These are phyloP conservation scores for Camelus bactrianus DNA, from an alignment of 2,113 vertebrate species.

Conservation along the genomic window DNA sequence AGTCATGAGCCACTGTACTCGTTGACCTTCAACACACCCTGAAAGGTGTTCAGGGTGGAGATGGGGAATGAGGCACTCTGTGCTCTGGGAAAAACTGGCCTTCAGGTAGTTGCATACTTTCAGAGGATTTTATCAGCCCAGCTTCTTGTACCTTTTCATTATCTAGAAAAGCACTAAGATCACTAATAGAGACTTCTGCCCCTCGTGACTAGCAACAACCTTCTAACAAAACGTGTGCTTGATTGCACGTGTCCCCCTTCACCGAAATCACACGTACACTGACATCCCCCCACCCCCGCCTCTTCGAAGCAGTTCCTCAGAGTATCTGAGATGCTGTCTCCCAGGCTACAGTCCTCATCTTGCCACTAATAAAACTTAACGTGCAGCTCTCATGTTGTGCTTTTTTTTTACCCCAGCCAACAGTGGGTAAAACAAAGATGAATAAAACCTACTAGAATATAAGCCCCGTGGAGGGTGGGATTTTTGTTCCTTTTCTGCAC, in stretches of 20 bases:
- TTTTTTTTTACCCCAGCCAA: neutral
- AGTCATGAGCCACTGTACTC: neutral
- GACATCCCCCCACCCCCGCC: neutral
- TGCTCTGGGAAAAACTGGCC: neutral
- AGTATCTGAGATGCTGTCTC: neutral
- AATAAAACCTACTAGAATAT: neutral
- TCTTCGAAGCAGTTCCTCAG: neutral
- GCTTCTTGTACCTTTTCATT: neutral
- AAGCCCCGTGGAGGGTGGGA: neutral
- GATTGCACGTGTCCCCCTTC: accelerated
- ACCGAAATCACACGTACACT: neutral
- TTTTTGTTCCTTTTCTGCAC: neutral
- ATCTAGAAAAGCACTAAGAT: neutral
- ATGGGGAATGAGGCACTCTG: neutral
- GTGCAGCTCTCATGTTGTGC: neutral
- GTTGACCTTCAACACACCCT: neutral
- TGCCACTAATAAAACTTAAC: neutral
- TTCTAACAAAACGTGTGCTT: neutral
- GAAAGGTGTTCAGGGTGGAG: neutral
- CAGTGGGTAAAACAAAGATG: neutral
- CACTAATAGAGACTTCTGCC: too few relatives aligned
- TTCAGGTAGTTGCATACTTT: too few relatives aligned
- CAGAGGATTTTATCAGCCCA: neutral
- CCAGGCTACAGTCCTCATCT: neutral
- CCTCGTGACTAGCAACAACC: neutral